Base-by-base conservation (phyloP, 2,113 vertebrate genomes). In the Athene noctua region DNA sequence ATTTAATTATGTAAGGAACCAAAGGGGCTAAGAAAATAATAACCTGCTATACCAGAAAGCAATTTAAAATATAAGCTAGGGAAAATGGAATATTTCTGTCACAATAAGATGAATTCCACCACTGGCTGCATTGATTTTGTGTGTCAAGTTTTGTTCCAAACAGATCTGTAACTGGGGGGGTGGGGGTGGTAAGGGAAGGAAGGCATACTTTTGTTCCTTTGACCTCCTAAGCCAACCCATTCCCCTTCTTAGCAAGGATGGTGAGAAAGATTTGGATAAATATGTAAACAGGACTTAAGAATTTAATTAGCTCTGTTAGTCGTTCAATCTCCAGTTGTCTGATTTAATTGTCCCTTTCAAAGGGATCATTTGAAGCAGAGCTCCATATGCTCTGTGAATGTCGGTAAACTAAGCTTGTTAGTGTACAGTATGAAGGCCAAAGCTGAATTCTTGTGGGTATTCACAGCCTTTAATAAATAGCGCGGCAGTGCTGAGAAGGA, bases 1-100 rank as follows among this genome's bases (percentile, higher is more conserved):
- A 85, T 97, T 96, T 95, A 94, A 96, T 97, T 96, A 95, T 58
- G 66, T 94, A 85, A 88, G 95, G 93, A 94, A 91, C 40, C 70
- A 89, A 92, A 79, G 87, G 92, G 70, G 80, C 94, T 91, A 90
- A 94, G 86, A 94, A 79, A 95, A 96, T 88, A 97, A 95, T 92
- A 96, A 92, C 90, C 58, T 93, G 90, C 78, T 96, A 68, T 93
- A 95, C 94, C 93, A 96, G 93, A 96, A 96, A 96, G 96, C 93
- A 95, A 93, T 96, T 95, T 97, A 91, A 92, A 94, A 77, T 91
- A 67, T 85, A 95, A 95, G 92, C 90, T 91, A 42, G 81, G 74
- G 92, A 95, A 96, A 95, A 96, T 88, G 70, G 92, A 94, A 91
- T 95, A 88, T 82, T 97, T 96, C 96, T 96, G 93, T 94, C 93